Conservation (phyloP, 2,113 vertebrate genomes). For the Orcinus orca region DNA sequence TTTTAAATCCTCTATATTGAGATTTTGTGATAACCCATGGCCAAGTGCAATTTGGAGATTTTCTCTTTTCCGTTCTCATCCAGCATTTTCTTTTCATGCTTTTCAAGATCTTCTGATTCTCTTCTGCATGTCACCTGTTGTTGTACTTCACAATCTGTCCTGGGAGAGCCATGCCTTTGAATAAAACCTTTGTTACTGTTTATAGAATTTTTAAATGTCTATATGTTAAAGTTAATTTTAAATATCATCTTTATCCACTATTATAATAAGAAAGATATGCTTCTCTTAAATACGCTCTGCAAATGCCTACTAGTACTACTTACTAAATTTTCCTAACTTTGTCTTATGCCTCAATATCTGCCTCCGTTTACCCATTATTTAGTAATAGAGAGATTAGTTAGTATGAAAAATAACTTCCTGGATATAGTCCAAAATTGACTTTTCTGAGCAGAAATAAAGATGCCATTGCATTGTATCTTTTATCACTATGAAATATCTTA, state of each 20-base stretch:
- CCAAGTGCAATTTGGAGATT: not conserved
- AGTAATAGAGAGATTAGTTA: not conserved
- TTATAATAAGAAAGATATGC: not conserved
- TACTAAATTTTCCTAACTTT: not conserved
- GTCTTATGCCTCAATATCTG: not conserved
- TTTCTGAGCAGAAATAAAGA: not conserved
- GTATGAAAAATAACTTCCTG: not conserved
- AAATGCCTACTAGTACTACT: not conserved
- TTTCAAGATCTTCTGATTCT: not conserved
- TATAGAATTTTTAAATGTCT: not conserved
- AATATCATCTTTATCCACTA: not conserved
- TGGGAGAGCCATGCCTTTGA: not conserved
- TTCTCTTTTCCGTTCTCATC: not conserved
- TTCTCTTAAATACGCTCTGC: not conserved
- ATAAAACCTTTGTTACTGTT: not conserved
- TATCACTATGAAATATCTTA: not conserved
- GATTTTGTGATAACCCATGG: not conserved
- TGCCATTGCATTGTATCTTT: not conserved
- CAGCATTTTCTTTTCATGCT: not conserved
- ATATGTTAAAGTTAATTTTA: not conserved
- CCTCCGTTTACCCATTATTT: not conserved
- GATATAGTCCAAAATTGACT: not conserved
- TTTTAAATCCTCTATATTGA: not conserved
- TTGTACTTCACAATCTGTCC: not conserved
- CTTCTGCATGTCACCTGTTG: not conserved